A percentile compares a stretch with the other conserved stretches of the same genome.
Conservation (phyloP, 92 coral and sea anemone genomes). For the Epizoanthus rinbou region DNA sequence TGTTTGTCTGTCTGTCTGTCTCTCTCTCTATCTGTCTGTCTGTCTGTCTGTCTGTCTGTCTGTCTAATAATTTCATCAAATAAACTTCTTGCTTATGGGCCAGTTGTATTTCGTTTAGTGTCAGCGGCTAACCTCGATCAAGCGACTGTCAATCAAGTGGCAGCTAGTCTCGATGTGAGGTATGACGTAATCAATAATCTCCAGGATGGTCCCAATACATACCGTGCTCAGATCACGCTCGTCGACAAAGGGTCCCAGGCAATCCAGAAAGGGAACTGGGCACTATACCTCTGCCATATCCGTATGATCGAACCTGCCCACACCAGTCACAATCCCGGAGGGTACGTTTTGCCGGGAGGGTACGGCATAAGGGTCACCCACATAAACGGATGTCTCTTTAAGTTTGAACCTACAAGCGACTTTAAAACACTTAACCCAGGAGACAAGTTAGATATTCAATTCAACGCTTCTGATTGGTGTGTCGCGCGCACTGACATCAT, state of each 20-base stretch:
- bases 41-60: too few relatives aligned
- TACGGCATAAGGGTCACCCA: slow-evolving; percentile 72
- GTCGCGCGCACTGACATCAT: slow-evolving; percentile 93
- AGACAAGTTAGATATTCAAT: slow-evolving; percentile 56
- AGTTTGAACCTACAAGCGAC: slow-evolving; percentile 78
- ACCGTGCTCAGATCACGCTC: slow-evolving; percentile 71
- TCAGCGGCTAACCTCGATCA: slow-evolving; percentile 64
- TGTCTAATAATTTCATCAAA: too few relatives aligned
- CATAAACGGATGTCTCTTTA: slow-evolving; percentile 87
- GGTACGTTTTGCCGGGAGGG: slow-evolving; percentile 85
- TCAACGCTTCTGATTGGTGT: slow-evolving; percentile 83
- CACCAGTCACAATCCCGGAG: slow-evolving; percentile 70
- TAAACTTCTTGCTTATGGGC: background rate
- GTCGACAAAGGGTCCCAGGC: slow-evolving; percentile 68
- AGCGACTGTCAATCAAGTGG: slow-evolving; percentile 74
- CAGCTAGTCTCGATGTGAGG: slow-evolving; percentile 79
- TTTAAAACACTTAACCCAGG: slow-evolving; percentile 69
- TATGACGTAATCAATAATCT: slow-evolving; percentile 88
- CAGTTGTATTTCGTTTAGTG: slow-evolving; percentile 30
- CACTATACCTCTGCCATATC: slow-evolving; percentile 83
- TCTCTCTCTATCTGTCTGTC: too few relatives aligned
- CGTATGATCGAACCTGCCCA: slow-evolving; percentile 89
- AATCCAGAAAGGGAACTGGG: slow-evolving; percentile 83
- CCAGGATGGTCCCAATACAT: slow-evolving; percentile 76
- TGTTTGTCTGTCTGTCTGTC: too few relatives aligned